phyloP scores from a whole-genome alignment of 2,797 vertebrate species.

The Pipistrellus pipistrellus region DNA sequence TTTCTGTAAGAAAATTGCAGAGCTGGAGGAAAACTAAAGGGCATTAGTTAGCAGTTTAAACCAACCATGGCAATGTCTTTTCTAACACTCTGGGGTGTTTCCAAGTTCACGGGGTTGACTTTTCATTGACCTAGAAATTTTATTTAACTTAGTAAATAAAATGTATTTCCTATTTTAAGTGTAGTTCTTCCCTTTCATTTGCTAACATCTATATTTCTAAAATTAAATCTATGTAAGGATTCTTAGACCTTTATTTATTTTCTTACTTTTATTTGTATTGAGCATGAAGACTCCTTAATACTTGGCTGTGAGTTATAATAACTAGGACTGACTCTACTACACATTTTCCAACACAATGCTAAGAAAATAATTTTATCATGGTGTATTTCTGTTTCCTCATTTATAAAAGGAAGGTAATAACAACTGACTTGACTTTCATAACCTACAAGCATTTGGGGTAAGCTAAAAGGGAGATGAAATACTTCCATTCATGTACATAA shows the following conservation, averaged over 20 bases:
- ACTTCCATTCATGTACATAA: not conserved
- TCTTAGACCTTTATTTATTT: not conserved
- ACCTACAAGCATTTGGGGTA: not conserved
- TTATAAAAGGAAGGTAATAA: not conserved
- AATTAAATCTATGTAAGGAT: not conserved
- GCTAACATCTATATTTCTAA: not conserved
- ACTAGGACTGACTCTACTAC: not conserved
- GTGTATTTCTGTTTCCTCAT: not conserved
- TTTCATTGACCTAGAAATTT: constrained; percentile 19
- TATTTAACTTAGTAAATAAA: constrained; percentile 42
- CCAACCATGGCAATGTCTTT: not conserved
- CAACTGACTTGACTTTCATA: not conserved
- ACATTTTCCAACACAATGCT: not conserved
- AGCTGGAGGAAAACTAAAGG: not conserved
- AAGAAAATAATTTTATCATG: constrained; percentile 1
- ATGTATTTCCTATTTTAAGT: constrained; percentile 30
- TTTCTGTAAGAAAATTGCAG: not conserved
- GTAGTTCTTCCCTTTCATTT: not conserved
- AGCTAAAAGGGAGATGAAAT: not conserved
- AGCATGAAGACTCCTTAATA: not conserved
- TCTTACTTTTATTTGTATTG: not conserved
- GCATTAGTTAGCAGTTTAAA: not conserved
- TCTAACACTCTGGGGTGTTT: not conserved
- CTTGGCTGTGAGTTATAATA: not conserved
- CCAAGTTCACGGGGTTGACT: not conserved